phyloP scores from a whole-genome alignment of 2,888 invertebrate species.

The Malthinus seriepunctatus region DNA sequence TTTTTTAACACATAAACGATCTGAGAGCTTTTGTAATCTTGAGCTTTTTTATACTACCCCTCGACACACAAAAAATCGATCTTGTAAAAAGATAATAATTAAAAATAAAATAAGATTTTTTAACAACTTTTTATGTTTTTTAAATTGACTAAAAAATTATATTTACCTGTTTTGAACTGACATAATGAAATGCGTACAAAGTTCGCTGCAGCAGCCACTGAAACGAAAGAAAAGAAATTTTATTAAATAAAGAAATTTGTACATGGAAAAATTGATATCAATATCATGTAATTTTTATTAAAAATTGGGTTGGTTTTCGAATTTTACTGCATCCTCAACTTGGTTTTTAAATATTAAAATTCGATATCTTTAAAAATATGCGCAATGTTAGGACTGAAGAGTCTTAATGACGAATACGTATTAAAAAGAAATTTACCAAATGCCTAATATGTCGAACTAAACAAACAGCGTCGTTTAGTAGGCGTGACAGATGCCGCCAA shows the following conservation, averaged over 20 bases:
- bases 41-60: slow-evolving; percentile 5
- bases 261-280: background rate
- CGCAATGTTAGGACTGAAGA: no score
- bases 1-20: slow-evolving; percentile 16
- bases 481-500: no score
- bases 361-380: no score
- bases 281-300: background rate
- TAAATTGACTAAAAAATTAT: background rate
- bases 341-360: no score
- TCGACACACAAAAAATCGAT: slow-evolving; percentile 1
- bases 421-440: no score
- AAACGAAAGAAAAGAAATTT: slow-evolving; percentile 22
- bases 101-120: background rate
- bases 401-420: no score
- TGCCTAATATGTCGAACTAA: no score
- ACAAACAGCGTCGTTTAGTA: no score
- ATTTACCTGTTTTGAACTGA: slow-evolving; percentile 24
- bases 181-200: slow-evolving; percentile 26
- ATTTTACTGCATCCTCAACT: no score
- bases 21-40: slow-evolving; percentile 19
- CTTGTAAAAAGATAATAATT: slow-evolving; percentile 1
- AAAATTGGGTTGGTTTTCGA: background rate
- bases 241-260: background rate
- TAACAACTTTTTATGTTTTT: background rate
- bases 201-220: slow-evolving; percentile 31